Percentiles rank a stretch among this genome's conserved stretches.
These are phyloP conservation scores for Nomada flava DNA, from an alignment of 2,888 invertebrate genomes.

Conservation along the genomic window DNA sequence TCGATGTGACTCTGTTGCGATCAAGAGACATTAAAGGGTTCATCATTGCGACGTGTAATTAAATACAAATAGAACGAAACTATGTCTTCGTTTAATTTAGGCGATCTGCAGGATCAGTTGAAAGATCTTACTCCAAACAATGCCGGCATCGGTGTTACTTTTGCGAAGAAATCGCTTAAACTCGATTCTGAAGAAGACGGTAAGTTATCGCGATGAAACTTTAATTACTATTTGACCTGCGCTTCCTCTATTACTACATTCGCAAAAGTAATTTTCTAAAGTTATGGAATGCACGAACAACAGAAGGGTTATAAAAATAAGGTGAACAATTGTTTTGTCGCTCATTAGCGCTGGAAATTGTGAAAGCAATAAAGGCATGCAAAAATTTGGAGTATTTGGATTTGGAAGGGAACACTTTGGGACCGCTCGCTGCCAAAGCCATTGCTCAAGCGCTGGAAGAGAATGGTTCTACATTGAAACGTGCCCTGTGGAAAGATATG, in stretches of 20 bases:
- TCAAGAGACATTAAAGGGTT: neutral
- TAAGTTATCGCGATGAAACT: constrained; percentile 82
- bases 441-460: constrained; percentile 92
- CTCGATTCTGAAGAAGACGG: constrained; percentile 92
- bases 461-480: constrained; percentile 91
- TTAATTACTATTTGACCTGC: neutral
- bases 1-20: too few relatives aligned
- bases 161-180: constrained; percentile 92
- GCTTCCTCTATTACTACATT: neutral
- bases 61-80: constrained; percentile 13
- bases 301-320: constrained; percentile 2
- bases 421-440: constrained; percentile 94
- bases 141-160: constrained; percentile 89
- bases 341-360: constrained; percentile 89
- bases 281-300: neutral
- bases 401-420: constrained; percentile 96
- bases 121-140: constrained; percentile 70
- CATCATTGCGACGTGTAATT: neutral
- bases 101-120: constrained; percentile 84
- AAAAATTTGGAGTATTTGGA: constrained; percentile 90
- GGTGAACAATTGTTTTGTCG: constrained; percentile 5
- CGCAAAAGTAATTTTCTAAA: neutral
- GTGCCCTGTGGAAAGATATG: constrained; percentile 97
- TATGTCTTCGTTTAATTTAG: constrained; percentile 86
- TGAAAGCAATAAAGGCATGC: constrained; percentile 91